Base-by-base conservation (phyloP, 2,113 vertebrate species). In the Dissostichus mawsoni region DNA sequence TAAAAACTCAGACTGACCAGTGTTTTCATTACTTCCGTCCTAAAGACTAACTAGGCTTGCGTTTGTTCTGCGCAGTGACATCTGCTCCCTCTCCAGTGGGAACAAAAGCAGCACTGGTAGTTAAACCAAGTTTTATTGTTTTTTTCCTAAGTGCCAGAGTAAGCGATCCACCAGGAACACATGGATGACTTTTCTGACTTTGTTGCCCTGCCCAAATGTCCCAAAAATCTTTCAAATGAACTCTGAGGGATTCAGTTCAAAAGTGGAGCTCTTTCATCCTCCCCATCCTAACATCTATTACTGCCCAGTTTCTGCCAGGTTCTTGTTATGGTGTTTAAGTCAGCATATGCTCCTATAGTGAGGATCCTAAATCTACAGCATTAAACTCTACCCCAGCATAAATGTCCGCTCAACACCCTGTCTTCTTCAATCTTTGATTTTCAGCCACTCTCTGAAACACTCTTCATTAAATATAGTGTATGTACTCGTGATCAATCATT, bases 391-490 rank as follows among this genome's bases (percentile, higher is more conserved):
- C 18, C 13, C 36, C 20, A 25, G 18, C 50, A 14, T 13, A 74
- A 52, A 76, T 13, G 44, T 74, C 52, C 3, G 6, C 53, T 29
- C 29, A 29, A 29, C 29, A 33, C 20, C 18, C 70, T 48, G 3
- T 48, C 59, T 59, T 17, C n/a, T 50, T 41, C 48, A 14, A 11
- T 16, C 50, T n/a, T 41, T 41, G 36, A 41, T 41, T 41, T 41
- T 41, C 36, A 41, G 29, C 4, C 56, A 33, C 48, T 66, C 20
- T 3, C 51, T 57, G 1, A 71, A 57, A 55, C 59, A 52, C 74
- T 89, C 58, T 75, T 83, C 62, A 78, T 90, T 82, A 82, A 80
- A 75, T 67, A 81, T 71, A 84, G 74, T 68, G 72, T 68, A 36
- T 74, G 73, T 84, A 69, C 86, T 80, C 69, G 52, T 80, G 71